Conservation (phyloP, 2,113 vertebrate species). For the Malaclemys terrapin region DNA sequence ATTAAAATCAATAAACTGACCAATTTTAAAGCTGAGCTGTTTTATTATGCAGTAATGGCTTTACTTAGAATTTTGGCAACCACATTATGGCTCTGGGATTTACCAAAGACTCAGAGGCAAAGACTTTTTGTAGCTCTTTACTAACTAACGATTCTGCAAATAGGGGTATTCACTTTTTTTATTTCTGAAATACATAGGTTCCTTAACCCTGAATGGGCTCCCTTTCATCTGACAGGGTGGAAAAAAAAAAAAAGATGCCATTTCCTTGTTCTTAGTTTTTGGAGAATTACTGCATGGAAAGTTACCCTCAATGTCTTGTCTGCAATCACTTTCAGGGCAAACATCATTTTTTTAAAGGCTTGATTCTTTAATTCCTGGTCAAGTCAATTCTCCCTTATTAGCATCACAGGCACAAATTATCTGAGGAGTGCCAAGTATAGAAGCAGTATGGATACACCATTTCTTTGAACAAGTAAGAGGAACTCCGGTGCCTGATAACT, state of each 20-base stretch:
- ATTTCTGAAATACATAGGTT: not conserved
- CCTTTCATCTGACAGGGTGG: not conserved
- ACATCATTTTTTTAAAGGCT: not conserved
- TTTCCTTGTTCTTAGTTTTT: not conserved
- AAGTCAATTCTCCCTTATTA: conserved; percentile 7
- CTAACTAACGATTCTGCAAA: conserved; percentile 36
- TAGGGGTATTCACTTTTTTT: not conserved
- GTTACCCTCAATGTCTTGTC: not conserved
- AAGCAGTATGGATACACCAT: not conserved
- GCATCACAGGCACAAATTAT: not conserved
- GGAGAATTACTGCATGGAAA: not conserved
- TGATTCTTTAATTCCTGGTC: not conserved
- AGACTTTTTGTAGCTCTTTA: conserved; percentile 14
- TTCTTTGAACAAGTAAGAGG: not conserved
- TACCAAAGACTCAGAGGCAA: conserved; percentile 37
- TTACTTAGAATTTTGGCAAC: conserved; percentile 61
- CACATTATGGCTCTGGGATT: conserved; percentile 1
- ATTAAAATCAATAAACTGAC: conserved; percentile 70
- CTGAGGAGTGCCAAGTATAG: not conserved
- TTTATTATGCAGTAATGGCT: conserved; percentile 68
- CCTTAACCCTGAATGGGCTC: not conserved
- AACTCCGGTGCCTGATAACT: not conserved
- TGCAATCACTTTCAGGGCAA: not conserved
- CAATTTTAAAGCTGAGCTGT: conserved; percentile 55
- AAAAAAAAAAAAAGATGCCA: not conserved